Base-by-base conservation (phyloP, 1,140 invertebrate species). In the Colletes gigas region DNA sequence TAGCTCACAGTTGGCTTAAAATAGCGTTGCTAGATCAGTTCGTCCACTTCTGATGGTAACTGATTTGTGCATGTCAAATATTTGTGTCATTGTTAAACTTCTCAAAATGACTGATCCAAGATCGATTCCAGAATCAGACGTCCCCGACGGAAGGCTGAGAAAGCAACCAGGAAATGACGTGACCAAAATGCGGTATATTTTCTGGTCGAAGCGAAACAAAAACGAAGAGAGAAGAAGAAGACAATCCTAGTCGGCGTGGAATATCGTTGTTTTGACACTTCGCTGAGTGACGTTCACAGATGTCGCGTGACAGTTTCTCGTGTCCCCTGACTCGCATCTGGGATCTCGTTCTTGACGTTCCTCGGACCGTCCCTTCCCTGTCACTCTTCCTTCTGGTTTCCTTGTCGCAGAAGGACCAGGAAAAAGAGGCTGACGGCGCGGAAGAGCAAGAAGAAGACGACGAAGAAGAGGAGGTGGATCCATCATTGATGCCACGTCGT, bases 401-500 rank as follows among this genome's bases (percentile, higher is more conserved):
- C 70, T 60, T 68, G 69, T 82, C 69, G 78, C 41, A 75, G 82
- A 76, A 82, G 62, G 84, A 78, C 71, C 66, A 70, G 77, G 73
- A 84, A 66, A 77, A 83, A 82, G 80, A 84, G 71, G 50, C 80
- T 17, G 77, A 85, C 59, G 84, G 77, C 63, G 67, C 17, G 54
- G 50, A 66, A 62, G 52, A 78, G 70, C 39, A 74, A 54, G 55
- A 52, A 65, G 72, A 73, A 62, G 66, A 80, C 41, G 62, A 78
- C 21, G 55, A 67, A n/a, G 72, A 74, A 59, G 70, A 75, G 59
- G 59, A 79, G 80, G 88, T 82, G 86, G 84, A 91, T 92, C 86
- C 89, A 91, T 91, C 91, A 91, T 91, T 91, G 89, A 91, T 90
- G 88, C 62, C 87, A 88, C 85, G 86, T 91, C 84, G 86, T 84